These are phyloP conservation scores for Ophiothrix spiculata DNA, from an alignment of 35 echinoderm and acorn worm species.

Conservation along the genomic window DNA sequence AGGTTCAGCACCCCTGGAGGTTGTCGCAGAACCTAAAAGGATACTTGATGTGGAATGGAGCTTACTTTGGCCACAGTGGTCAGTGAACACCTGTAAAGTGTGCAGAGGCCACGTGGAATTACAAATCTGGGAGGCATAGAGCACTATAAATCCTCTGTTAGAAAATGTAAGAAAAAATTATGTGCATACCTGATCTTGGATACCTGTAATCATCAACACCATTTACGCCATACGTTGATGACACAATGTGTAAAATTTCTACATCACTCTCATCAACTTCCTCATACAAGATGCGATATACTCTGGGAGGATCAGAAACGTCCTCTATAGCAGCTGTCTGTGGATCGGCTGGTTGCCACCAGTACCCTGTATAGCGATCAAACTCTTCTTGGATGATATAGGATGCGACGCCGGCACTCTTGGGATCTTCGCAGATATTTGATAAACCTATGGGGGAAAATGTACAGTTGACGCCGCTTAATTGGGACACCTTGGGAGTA, in stretches of 20 bases:
- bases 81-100: too few species aligned
- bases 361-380: conserved; percentile 98
- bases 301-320: background rate
- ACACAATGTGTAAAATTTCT: conserved; percentile 85
- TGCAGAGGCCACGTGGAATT: too few species aligned
- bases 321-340: background rate
- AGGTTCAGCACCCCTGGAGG: too few species aligned
- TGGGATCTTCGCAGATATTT: conserved; percentile 75
- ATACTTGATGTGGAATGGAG: too few species aligned
- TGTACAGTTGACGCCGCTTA: too few species aligned
- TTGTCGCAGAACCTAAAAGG: too few species aligned
- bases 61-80: too few species aligned
- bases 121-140: too few species aligned
- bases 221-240: conserved; percentile 55
- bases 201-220: conserved; percentile 91
- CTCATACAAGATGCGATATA: conserved; percentile 83
- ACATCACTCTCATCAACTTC: conserved; percentile 94
- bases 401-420: conserved; percentile 87
- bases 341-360: conserved; percentile 73
- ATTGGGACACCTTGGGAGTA: too few species aligned
- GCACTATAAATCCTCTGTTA: too few species aligned
- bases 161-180: too few species aligned
- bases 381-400: conserved; percentile 99
- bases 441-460: conserved; percentile 42
- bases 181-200: conserved; percentile 94